A percentile compares a stretch with the other conserved stretches of the same genome.
These are phyloP conservation scores for Malurus alboscapulatus DNA, from an alignment of 2,113 vertebrate genomes.

Conservation along the genomic window DNA sequence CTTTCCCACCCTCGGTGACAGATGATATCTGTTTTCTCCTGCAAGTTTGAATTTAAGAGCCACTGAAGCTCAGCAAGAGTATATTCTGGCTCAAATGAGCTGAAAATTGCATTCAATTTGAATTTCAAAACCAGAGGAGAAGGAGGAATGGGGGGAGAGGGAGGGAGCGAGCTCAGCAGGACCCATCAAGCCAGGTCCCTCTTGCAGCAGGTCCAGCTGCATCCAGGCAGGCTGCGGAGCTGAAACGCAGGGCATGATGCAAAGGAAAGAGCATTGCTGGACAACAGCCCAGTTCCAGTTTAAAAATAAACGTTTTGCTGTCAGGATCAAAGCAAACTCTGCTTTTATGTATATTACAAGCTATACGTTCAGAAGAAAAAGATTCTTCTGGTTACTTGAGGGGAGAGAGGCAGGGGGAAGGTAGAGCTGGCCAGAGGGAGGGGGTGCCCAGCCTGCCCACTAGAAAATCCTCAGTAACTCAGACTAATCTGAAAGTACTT, in stretches of 20 bases:
- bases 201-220: conserved; percentile 65
- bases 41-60: conserved; percentile 81
- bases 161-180: conserved; percentile 1
- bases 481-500: conserved; percentile 7
- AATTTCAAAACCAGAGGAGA: conserved; percentile 81
- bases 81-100: conserved; percentile 88
- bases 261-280: conserved; percentile 73
- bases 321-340: conserved; percentile 79
- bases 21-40: conserved; percentile 86
- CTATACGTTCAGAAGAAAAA: conserved; percentile 48
- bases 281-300: conserved; percentile 73
- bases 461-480: conserved; percentile 24
- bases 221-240: conserved; percentile 46
- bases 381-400: conserved; percentile 65
- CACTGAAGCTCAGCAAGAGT: conserved; percentile 83
- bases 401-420: background rate
- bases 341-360: conserved; percentile 74
- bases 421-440: background rate
- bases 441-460: background rate
- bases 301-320: conserved; percentile 81
- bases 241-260: conserved; percentile 56
- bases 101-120: conserved; percentile 88
- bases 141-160: background rate
- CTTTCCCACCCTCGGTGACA: conserved; percentile 73
- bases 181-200: conserved; percentile 59